phyloP scores from a whole-genome alignment of 2,113 vertebrate genomes.

The Calypte anna region DNA sequence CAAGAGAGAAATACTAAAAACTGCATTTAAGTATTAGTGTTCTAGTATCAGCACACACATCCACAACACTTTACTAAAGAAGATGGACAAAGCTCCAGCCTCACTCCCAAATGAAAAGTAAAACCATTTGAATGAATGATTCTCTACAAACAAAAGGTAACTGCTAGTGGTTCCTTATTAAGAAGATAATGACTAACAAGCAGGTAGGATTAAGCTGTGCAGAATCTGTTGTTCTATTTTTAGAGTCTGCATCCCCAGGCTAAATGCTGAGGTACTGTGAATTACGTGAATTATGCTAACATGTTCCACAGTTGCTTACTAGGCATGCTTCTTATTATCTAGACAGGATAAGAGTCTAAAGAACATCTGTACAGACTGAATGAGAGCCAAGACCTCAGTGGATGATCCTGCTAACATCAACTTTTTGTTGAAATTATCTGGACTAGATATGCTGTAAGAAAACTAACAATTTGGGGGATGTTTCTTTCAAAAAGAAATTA shows the following conservation, averaged over 20 bases:
- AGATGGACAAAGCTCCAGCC: rapidly evolving
- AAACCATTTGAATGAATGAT: not conserved
- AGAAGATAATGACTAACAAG: constrained; percentile 48
- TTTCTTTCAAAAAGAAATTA: constrained; percentile 63
- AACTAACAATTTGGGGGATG: constrained; percentile 57
- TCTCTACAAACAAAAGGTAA: not conserved
- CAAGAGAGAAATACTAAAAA: not conserved
- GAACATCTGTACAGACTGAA: constrained; percentile 73
- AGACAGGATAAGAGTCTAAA: constrained; percentile 62
- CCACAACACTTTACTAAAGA: not conserved
- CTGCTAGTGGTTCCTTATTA: constrained; percentile 19
- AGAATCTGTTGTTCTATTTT: constrained; percentile 55
- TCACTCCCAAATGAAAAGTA: not conserved
- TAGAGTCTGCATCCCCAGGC: constrained; percentile 7
- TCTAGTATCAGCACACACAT: not conserved
- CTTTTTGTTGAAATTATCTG: constrained; percentile 61
- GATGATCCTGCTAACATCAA: constrained; percentile 44
- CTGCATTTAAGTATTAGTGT: not conserved
- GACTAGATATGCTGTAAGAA: constrained; percentile 64
- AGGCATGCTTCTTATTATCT: constrained; percentile 71
- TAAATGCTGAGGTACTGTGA: constrained; percentile 42
- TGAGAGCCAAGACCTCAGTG: constrained; percentile 53
- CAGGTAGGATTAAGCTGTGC: constrained; percentile 49
- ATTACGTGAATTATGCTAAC: constrained; percentile 65
- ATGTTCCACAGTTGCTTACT: constrained; percentile 35